Base-by-base conservation (phyloP, 2,888 invertebrate species). In the Phortica okadai region DNA sequence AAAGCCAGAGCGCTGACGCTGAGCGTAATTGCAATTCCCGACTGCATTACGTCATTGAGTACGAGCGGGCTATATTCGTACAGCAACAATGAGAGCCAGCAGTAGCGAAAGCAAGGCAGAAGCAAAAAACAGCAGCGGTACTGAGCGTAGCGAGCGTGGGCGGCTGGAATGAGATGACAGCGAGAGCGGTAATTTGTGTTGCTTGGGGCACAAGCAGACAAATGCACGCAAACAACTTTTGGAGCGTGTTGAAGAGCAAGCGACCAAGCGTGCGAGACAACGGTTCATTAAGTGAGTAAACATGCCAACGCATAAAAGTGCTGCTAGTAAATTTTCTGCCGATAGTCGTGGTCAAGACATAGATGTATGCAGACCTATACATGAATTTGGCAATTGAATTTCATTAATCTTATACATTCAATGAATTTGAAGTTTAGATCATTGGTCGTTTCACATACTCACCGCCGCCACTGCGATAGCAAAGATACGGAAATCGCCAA, bases 401-500 rank as follows among this genome's bases (percentile, higher is more conserved):
- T 33, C 0, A 33, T 33, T 33, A 4, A 33, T 33, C 1, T 33
- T 33, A 33, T 1, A 33, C 33, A 33, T 33, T 33, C 33, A 33
- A 33, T 33, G 33, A 33, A 4, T 33, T 10, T 2, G 1, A 25
- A 62, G 25, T 62, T 3, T n/a, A 21, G 21, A 16, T 56, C n/a
- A 56, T 56, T 16, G 25, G 25, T 59, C 16, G 1, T 62, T 2
- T 21, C 16, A 11, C 10, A 62, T 21, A 84, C 89, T 87, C 83
- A 90, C 96, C 97, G 90, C 97, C 97, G 16, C 97, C 97, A 91
- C 96, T 97, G 87, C 95, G 94, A 90, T 96, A 97, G 89, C 96
- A 96, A 76, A 97, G 92, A 90, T 97, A 97, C 0, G 97, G 97
- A 91, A 97, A 97, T 80, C 97, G 93, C 96, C 96, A 96, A 11